Percentiles rank a stretch among this genome's conserved stretches.
These are phyloP conservation scores for Sycophaga agraensis DNA, from an alignment of 1,140 invertebrate genomes.

Conservation along the genomic window DNA sequence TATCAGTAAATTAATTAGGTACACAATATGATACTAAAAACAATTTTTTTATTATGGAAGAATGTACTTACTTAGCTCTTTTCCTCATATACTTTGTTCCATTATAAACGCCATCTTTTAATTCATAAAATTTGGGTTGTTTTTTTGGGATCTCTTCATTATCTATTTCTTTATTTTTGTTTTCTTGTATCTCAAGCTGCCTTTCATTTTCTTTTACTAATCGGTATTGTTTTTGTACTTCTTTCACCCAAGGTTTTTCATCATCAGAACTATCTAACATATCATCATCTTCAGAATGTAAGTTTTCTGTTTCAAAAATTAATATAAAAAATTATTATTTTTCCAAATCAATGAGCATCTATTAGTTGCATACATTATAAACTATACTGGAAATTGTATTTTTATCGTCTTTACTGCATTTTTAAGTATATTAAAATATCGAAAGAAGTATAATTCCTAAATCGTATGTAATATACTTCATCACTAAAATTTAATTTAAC, in stretches of 20 bases:
- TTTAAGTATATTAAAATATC: too few species aligned
- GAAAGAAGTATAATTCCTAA: too few species aligned
- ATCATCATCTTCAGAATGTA: constrained; percentile 43
- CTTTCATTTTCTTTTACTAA: constrained; percentile 56
- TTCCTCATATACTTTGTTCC: constrained; percentile 56
- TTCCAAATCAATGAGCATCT: too few species aligned
- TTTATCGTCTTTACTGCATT: too few species aligned
- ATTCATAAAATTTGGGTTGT: constrained; percentile 65
- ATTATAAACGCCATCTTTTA: constrained; percentile 65
- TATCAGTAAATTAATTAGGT: constrained; percentile 7
- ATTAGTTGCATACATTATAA: neutral
- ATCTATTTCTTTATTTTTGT: constrained; percentile 52
- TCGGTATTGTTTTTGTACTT: constrained; percentile 75
- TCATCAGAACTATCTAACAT: constrained; percentile 63
- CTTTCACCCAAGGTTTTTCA: constrained; percentile 74
- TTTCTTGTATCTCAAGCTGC: constrained; percentile 52
- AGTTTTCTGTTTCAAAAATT: constrained; percentile 32
- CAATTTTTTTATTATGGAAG: constrained; percentile 7
- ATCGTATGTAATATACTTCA: too few species aligned
- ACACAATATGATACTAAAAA: too few species aligned
- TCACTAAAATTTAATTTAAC: too few species aligned
- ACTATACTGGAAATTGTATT: neutral
- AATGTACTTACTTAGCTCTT: constrained; percentile 57
- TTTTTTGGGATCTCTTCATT: constrained; percentile 39
- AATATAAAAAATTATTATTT: neutral